These are phyloP conservation scores for Gulo gulo DNA, from an alignment of 2,113 vertebrate genomes.

Conservation along the genomic window DNA sequence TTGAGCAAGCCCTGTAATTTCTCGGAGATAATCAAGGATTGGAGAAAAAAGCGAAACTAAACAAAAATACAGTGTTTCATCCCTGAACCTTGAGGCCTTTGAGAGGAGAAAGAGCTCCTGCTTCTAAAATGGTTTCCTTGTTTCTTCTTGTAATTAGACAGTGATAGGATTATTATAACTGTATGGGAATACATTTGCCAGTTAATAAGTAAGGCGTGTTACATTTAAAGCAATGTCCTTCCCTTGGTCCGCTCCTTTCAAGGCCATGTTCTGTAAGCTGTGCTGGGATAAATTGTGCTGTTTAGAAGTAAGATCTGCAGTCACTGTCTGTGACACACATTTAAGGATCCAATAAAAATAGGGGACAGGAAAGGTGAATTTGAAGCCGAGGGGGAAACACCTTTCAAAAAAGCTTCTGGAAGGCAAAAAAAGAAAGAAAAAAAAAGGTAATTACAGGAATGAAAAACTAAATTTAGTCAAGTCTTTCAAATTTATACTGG, in stretches of 20 bases:
- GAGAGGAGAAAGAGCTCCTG: not conserved
- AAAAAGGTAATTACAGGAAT: not conserved
- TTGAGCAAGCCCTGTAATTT: constrained; percentile 54
- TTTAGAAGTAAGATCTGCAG: not conserved
- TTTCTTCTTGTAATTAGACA: not conserved
- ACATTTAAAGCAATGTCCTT: not conserved
- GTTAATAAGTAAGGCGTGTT: not conserved
- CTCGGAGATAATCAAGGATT: constrained; percentile 32
- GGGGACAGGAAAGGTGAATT: not conserved
- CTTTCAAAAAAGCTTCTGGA: not conserved
- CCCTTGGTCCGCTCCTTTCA: not conserved
- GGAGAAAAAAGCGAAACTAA: not conserved
- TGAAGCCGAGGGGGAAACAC: not conserved
- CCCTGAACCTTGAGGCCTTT: not conserved
- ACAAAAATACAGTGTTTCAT: not conserved
- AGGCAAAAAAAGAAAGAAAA: not conserved
- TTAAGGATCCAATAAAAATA: not conserved
- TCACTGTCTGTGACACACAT: not conserved
- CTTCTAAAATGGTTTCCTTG: not conserved
- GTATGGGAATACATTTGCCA: not conserved
- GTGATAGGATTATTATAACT: not conserved
- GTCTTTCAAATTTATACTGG: not conserved
- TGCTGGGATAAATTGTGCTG: not conserved
- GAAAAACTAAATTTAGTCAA: not conserved
- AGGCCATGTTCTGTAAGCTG: not conserved